These are phyloP conservation scores for Calliopsis andreniformis DNA, from an alignment of 1,140 invertebrate genomes.

Conservation along the genomic window DNA sequence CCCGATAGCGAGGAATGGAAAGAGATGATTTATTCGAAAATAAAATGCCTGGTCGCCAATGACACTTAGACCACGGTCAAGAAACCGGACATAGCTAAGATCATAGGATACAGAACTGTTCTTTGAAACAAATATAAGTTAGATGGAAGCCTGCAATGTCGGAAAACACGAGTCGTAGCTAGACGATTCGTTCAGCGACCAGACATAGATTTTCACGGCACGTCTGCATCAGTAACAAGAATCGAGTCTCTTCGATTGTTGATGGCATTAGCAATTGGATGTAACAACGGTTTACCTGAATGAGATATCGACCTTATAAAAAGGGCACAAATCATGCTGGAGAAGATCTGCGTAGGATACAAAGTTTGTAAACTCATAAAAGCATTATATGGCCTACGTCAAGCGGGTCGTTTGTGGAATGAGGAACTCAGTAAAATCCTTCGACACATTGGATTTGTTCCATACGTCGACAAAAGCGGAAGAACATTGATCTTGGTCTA, in stretches of 20 bases:
- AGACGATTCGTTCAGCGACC: background rate
- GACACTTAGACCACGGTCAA: slow-evolving; percentile 22
- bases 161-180: background rate
- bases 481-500: background rate
- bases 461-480: too few species aligned
- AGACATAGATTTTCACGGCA: background rate
- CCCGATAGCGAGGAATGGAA: slow-evolving; percentile 26
- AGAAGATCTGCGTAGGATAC: too few species aligned
- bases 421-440: too few species aligned
- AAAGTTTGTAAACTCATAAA: too few species aligned
- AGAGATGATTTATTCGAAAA: slow-evolving; percentile 5
- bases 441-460: too few species aligned
- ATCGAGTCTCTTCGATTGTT: too few species aligned
- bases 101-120: slow-evolving; percentile 21
- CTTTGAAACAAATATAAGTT: slow-evolving; percentile 22
- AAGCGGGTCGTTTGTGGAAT: too few species aligned
- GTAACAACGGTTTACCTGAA: too few species aligned
- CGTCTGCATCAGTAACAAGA: background rate
- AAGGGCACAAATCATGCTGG: too few species aligned
- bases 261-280: too few species aligned
- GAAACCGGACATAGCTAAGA: background rate
- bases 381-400: too few species aligned
- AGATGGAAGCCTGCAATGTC: slow-evolving; percentile 15
- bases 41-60: slow-evolving; percentile 13
- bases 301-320: too few species aligned